Evolutionary conservation across 2,797 vertebrate species (phyloP).

Genomic region (Luscinia megarhynchos): DNA sequence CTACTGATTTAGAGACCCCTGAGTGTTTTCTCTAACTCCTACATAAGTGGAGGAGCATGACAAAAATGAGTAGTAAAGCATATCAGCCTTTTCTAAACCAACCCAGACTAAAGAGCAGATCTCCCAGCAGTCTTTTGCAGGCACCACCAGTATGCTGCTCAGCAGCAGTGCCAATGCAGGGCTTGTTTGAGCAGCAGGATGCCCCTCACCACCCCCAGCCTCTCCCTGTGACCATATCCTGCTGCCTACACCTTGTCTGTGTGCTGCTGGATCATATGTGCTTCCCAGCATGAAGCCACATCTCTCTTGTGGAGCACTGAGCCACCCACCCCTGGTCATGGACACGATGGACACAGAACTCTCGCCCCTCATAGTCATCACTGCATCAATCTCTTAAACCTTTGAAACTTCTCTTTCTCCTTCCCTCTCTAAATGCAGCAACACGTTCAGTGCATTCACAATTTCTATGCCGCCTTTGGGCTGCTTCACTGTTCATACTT

Average conservation of each 20-base stretch:
- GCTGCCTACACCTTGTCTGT: rapidly evolving
- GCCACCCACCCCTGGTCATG: not conserved
- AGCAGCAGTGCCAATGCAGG: rapidly evolving
- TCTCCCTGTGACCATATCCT: not conserved
- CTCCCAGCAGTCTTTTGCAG: not conserved
- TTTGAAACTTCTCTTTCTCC: not conserved
- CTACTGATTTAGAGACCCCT: not conserved
- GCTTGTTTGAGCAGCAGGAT: rapidly evolving
- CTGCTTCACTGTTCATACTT: not conserved
- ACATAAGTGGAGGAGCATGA: rapidly evolving
- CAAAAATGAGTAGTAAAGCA: not conserved
- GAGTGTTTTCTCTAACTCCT: not conserved
- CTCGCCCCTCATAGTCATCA: rapidly evolving
- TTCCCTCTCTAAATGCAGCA: not conserved
- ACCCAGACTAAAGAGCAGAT: not conserved
- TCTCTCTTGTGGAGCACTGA: not conserved
- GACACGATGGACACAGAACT: rapidly evolving
- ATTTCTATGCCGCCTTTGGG: not conserved
- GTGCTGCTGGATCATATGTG: rapidly evolving
- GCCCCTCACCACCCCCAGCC: not conserved
- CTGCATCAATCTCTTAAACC: not conserved
- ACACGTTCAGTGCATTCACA: not conserved
- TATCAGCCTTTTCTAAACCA: not conserved
- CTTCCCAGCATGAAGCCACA: not conserved
- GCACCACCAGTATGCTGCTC: not conserved